Conservation (phyloP, 1,140 invertebrate species). For the Apis cerana region DNA sequence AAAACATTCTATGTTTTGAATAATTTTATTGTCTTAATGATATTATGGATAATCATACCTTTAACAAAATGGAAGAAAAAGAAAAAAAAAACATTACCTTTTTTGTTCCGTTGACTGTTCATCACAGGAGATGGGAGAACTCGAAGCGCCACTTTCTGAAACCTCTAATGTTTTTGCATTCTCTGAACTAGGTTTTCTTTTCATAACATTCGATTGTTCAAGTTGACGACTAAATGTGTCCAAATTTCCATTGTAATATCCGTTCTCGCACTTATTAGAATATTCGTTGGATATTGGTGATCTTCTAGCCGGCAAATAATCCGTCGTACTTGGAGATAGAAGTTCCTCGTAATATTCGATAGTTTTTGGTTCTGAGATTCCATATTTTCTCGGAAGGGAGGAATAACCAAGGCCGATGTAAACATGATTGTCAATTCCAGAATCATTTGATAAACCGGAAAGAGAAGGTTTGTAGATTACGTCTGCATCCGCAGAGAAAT, state of each 20-base stretch:
- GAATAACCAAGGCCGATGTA: slow-evolving; percentile 11
- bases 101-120: slow-evolving; percentile 51
- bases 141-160: slow-evolving; percentile 27
- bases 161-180: slow-evolving; percentile 44
- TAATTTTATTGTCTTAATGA: too few species aligned
- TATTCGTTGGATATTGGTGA: slow-evolving; percentile 59
- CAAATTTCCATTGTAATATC: slow-evolving; percentile 64
- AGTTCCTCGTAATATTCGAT: slow-evolving; percentile 78
- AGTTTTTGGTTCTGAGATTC: slow-evolving; percentile 68
- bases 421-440: slow-evolving; percentile 28
- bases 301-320: slow-evolving; percentile 64
- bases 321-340: slow-evolving; percentile 70
- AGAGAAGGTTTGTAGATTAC: slow-evolving; percentile 26
- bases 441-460: slow-evolving; percentile 45
- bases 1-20: too few species aligned
- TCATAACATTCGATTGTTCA: slow-evolving; percentile 44
- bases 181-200: slow-evolving; percentile 51
- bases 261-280: slow-evolving; percentile 69
- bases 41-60: neutral
- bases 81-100: slow-evolving; percentile 38
- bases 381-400: slow-evolving; percentile 70
- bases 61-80: rapidly evolving
- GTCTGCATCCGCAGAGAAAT: slow-evolving; percentile 65
- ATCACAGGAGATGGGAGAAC: neutral
- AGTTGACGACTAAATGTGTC: slow-evolving; percentile 16